Percentiles rank a stretch among this genome's conserved stretches.
Conservation (phyloP, 2,113 vertebrate species). For the Thalassarche chlororhynchos region DNA sequence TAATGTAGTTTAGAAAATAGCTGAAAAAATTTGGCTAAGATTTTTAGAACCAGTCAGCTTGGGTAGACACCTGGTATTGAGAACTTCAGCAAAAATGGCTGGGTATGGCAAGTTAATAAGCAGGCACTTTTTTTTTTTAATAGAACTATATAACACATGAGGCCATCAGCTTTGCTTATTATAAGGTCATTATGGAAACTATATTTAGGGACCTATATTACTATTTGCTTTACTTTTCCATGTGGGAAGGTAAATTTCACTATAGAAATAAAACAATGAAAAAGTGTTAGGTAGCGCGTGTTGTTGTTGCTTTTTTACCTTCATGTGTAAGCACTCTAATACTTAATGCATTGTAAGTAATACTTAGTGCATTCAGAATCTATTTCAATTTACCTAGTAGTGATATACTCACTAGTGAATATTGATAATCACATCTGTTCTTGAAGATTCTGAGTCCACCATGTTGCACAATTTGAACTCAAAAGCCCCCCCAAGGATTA, state of each 20-base stretch:
- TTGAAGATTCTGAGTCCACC: not conserved
- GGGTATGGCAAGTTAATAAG: conserved; percentile 18
- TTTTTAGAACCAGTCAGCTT: not conserved
- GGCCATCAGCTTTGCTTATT: conserved; percentile 53
- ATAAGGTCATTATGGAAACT: conserved; percentile 68
- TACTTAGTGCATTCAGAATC: conserved; percentile 20
- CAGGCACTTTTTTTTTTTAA: not conserved
- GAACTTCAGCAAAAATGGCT: not conserved
- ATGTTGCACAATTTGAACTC: not conserved
- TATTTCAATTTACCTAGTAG: not conserved
- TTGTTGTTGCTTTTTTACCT: conserved; percentile 66
- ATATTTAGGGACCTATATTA: conserved; percentile 69
- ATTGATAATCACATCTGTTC: not conserved
- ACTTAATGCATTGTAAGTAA: conserved; percentile 25
- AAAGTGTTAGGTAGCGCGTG: conserved; percentile 54
- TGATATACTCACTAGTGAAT: not conserved
- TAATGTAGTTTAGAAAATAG: not conserved
- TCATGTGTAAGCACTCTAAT: conserved; percentile 57
- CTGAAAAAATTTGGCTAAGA: not conserved
- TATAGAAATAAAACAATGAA: conserved; percentile 46
- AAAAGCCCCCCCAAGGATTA: not conserved
- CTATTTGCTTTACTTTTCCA: conserved; percentile 72
- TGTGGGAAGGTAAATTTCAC: conserved; percentile 58
- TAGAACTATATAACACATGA: conserved; percentile 52
- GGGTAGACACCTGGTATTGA: not conserved